Percentiles rank a stretch among this genome's conserved stretches.
These are phyloP conservation scores for Lycocerus yunnanus DNA, from an alignment of 2,888 invertebrate genomes.

Conservation along the genomic window DNA sequence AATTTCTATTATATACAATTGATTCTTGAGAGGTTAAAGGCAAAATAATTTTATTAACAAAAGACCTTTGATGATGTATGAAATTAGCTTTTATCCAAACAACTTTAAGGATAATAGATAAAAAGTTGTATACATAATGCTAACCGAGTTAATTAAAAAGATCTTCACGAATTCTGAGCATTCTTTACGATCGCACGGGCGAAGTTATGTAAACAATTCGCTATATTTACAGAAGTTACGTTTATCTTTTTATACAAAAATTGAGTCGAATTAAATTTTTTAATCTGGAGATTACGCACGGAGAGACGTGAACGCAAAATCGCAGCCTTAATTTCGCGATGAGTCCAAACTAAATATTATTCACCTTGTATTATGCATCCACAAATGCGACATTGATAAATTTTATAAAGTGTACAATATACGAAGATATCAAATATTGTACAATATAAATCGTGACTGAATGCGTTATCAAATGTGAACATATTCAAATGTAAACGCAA, in stretches of 20 bases:
- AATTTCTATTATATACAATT: not conserved
- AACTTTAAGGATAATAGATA: not conserved
- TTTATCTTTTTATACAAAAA: not conserved
- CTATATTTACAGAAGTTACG: not conserved
- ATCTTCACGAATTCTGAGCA: not conserved
- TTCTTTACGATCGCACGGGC: not conserved
- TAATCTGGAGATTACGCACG: not conserved
- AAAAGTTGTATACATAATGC: not conserved
- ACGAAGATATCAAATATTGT: not conserved
- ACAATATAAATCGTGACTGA: not conserved
- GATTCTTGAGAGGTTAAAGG: not conserved
- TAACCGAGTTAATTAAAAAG: not conserved
- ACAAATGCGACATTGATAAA: not conserved
- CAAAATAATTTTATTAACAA: not conserved
- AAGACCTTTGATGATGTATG: not conserved
- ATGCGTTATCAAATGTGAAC: not conserved
- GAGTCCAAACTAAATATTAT: not conserved
- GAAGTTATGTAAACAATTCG: not conserved
- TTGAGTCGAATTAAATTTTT: not conserved
- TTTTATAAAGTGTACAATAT: not conserved
- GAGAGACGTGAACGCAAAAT: not conserved
- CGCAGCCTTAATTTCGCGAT: not conserved
- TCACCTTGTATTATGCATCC: not conserved
- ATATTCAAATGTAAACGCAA: not conserved
- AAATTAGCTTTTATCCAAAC: not conserved